Conservation (phyloP, 2,888 invertebrate genomes). For the Yponomeuta plumbellus region DNA sequence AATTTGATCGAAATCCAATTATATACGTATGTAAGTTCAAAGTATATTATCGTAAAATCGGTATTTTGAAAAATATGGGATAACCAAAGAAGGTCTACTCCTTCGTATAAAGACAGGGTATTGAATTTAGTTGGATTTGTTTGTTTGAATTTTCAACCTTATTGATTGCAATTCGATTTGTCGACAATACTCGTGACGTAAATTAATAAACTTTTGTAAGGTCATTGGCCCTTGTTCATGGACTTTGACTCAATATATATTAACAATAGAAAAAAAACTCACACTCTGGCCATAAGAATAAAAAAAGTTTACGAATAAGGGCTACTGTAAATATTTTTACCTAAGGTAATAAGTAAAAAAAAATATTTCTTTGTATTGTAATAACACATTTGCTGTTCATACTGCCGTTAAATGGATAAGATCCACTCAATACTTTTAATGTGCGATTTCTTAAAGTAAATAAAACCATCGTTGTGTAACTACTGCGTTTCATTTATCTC, state of each 20-base stretch:
- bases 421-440: slow-evolving; percentile 72
- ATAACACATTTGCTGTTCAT: slow-evolving; percentile 65
- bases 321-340: slow-evolving; percentile 61
- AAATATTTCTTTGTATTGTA: slow-evolving; percentile 28
- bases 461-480: slow-evolving; percentile 65
- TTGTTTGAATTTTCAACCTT: slow-evolving; percentile 30
- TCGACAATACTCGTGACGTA: slow-evolving; percentile 57
- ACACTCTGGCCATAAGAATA: neutral
- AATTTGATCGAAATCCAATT: slow-evolving; percentile 20
- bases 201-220: slow-evolving; percentile 19
- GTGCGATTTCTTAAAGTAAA: slow-evolving; percentile 69
- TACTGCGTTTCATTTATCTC: slow-evolving; percentile 38
- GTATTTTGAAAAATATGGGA: slow-evolving; percentile 21
- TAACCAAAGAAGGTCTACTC: slow-evolving; percentile 30
- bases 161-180: slow-evolving; percentile 46
- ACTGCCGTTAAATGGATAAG: slow-evolving; percentile 71
- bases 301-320: slow-evolving; percentile 43
- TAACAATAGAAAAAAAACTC: neutral
- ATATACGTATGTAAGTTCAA: slow-evolving; percentile 42
- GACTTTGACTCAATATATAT: slow-evolving; percentile 11
- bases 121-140: slow-evolving; percentile 37
- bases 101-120: slow-evolving; percentile 52
- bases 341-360: slow-evolving; percentile 22
- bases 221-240: slow-evolving; percentile 36
- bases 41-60: slow-evolving; percentile 24